A percentile compares a stretch with the other conserved stretches of the same genome.
phyloP scores from a whole-genome alignment of 1,140 invertebrate genomes.

The Cataglyphis hispanica region DNA sequence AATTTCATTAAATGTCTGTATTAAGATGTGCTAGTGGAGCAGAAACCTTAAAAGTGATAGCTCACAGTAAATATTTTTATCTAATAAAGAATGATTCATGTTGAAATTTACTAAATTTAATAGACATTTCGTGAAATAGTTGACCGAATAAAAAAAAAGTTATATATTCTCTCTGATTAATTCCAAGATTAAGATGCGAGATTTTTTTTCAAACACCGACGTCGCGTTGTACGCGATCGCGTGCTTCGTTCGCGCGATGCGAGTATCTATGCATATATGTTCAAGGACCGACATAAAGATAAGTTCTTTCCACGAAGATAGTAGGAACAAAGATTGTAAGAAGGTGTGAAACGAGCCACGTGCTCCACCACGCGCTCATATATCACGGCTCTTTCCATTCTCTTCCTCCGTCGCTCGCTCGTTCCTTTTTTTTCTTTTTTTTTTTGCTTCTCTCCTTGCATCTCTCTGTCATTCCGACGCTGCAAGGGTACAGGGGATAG shows the following conservation, averaged over 20 bases:
- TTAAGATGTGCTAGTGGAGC: neutral
- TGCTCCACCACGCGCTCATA: conserved; percentile 79
- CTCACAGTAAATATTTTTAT: neutral
- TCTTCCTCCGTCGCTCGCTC: conserved; percentile 26
- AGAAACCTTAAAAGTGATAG: neutral
- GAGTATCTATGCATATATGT: conserved; percentile 32
- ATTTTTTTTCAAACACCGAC: conserved; percentile 4
- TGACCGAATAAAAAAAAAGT: neutral
- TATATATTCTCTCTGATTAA: neutral
- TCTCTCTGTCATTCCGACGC: conserved; percentile 51
- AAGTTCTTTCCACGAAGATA: conserved; percentile 77
- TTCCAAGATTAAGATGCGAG: neutral
- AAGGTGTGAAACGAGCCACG: conserved; percentile 83
- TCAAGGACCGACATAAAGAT: conserved; percentile 76
- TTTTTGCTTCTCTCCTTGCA: conserved; percentile 69
- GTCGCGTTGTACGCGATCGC: conserved; percentile 22
- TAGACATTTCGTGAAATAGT: neutral
- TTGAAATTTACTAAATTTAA: neutral
- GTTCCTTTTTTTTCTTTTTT: conserved; percentile 64
- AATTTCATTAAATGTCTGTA: too few relatives aligned
- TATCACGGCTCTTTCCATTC: conserved; percentile 79
- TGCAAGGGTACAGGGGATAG: conserved; percentile 65
- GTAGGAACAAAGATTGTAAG: conserved; percentile 78
- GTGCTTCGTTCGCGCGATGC: conserved; percentile 18
- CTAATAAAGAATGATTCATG: neutral